Evolutionary conservation across 35 echinoderm and acorn worm species (phyloP).

Genomic region (Nesometra sesokonis): DNA sequence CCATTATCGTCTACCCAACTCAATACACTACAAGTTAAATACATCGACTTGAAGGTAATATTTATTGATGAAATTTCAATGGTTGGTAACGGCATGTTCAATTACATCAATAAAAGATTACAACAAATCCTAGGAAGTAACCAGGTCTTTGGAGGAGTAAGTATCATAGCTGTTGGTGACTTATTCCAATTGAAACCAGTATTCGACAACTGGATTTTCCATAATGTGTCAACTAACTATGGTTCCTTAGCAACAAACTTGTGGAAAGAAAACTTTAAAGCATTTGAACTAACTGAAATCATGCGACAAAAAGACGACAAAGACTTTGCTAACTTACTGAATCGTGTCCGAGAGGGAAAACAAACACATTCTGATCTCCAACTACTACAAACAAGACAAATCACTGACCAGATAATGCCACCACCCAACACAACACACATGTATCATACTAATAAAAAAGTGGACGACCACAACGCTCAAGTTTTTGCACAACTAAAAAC

Average conservation of each 20-base stretch:
- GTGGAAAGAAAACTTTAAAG: conserved; percentile 34
- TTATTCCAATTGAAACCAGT: conserved; percentile 43
- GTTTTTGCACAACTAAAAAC: background rate
- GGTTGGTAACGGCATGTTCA: conserved; percentile 23
- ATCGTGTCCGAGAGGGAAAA: conserved; percentile 26
- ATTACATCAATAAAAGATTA: conserved; percentile 20
- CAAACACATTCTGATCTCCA: conserved; percentile 14
- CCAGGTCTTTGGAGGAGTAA: conserved; percentile 21
- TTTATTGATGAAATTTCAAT: conserved; percentile 42
- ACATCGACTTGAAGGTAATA: conserved; percentile 7
- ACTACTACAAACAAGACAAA: background rate
- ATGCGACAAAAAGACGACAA: conserved; percentile 44
- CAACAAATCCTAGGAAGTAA: conserved; percentile 18
- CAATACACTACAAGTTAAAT: conserved; percentile 6
- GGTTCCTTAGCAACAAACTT: conserved; percentile 3
- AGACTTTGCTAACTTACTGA: conserved; percentile 25
- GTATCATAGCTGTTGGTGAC: conserved; percentile 28
- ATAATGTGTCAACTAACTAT: background rate
- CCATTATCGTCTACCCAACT: background rate
- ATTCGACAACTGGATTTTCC: conserved; percentile 9
- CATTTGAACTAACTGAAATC: conserved; percentile 41
- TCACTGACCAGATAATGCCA: background rate
- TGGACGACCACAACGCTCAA: background rate
- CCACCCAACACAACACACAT: conserved; percentile 18
- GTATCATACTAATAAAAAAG: conserved; percentile 30